Evolutionary conservation across 2,113 vertebrate species (phyloP), one percentile per base, ranked within the genome.

Genomic region (Scomber scombrus): DNA sequence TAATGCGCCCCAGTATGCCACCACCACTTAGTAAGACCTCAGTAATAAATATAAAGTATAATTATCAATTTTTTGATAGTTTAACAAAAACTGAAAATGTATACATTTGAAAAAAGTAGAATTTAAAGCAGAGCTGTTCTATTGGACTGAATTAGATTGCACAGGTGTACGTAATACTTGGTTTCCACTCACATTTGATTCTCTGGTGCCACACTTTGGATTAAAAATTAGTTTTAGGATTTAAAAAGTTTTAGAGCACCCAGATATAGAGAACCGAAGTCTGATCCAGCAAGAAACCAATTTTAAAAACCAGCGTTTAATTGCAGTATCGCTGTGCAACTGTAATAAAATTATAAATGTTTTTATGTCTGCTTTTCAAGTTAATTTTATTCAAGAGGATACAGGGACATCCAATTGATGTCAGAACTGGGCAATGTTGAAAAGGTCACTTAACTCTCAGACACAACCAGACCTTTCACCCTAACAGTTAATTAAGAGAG

Each of bases 401-500:
- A 15, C 15, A 45, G 11, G 3, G 43, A 26, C 23, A 54, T 50
- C 0, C 23, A 26, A 45, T 49, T 45, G 5, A 23, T 61, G 54
- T 69, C 58, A 58, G 29, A 72, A 40, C n/a, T 16, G 3, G 3
- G 49, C 75, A 3, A 1, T 3, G 26, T 34, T 73, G 31, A 64
- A 85, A 87, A 75, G 63, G 55, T 80, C 69, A 50, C 40, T 19
- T 46, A 9, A 49, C 64, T 57, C 50, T 75, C 29, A 46, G 31
- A 56, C 65, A 68, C 67, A 60, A 15, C 64, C 15, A 62, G 57
- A 75, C 43, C 10, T 82, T 71, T 85, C 18, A 31, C 71, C 70
- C 52, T 71, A n/a, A n/a, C 7, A 29, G 68, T 75, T 81, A 71
- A 91, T 84, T 65, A 72, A 71, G 69, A 74, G 47, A 55, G 64